A percentile compares a stretch with the other conserved stretches of the same genome.
Conservation (phyloP, 2,797 vertebrate species). For the Ispidina picta region DNA sequence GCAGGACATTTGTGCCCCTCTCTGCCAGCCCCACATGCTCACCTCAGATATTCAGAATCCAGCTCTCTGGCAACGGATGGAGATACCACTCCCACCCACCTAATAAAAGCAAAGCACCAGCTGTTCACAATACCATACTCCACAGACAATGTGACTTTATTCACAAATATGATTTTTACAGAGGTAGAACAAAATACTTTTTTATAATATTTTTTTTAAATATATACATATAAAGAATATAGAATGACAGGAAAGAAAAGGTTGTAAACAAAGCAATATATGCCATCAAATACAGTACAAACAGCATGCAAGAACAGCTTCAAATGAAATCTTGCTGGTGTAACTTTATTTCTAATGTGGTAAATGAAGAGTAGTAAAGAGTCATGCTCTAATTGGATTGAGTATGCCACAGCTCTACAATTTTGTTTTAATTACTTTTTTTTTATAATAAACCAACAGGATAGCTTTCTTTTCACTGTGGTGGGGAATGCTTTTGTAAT, state of each 20-base stretch:
- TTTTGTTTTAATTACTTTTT: constrained; percentile 43
- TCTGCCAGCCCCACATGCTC: not conserved
- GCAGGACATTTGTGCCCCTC: not conserved
- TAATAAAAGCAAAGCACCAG: constrained; percentile 44
- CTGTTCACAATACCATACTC: constrained; percentile 62
- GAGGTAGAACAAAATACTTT: constrained; percentile 87
- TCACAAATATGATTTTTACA: constrained; percentile 81
- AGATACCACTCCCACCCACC: rapidly evolving
- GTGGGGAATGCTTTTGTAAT: constrained; percentile 56
- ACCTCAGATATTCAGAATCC: not conserved
- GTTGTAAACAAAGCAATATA: constrained; percentile 59
- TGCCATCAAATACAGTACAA: constrained; percentile 63
- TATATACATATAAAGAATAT: constrained; percentile 79
- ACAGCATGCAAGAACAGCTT: constrained; percentile 68
- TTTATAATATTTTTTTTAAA: constrained; percentile 63
- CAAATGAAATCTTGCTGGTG: constrained; percentile 71
- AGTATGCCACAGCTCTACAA: constrained; percentile 44
- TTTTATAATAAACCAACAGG: constrained; percentile 36
- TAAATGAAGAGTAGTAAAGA: constrained; percentile 62
- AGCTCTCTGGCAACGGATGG: not conserved
- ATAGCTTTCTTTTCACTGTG: constrained; percentile 46
- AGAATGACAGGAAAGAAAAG: constrained; percentile 48
- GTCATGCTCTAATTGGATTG: constrained; percentile 55
- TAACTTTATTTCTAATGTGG: constrained; percentile 57
- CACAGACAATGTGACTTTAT: constrained; percentile 84